Base-by-base conservation (phyloP, 2,797 vertebrate species). In the Ateles fusciceps region DNA sequence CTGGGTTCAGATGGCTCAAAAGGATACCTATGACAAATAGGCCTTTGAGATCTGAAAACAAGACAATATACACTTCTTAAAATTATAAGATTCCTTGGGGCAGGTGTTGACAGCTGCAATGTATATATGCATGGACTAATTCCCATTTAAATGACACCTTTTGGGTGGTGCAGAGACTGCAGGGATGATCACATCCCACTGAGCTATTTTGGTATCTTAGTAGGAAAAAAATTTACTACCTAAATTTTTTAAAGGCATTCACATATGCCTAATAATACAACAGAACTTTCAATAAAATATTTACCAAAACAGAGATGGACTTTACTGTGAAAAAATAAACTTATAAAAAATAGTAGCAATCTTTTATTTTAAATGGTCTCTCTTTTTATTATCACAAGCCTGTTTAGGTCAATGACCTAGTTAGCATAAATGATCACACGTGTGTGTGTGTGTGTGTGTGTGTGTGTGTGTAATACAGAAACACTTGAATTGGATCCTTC, bases 101-200 rank as follows among this genome's bases (percentile, higher is more conserved):
- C 57, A 96, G 80, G 79, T 90, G 80, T 88, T 95, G 88, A 97
- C 64, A 96, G 64, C 46, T 96, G 72, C 46, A 91, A 46, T 93
- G 59, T 19, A 26, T 95, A 89, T 14, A 90, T 84, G 6, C 39
- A 44, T 44, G 42, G 68, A 71, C 57, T 97, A 95, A 96, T 74
- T 96, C n/a, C 13, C 96, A 97, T 92, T 94, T 96, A 95, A 96
- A 93, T 76, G 78, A 95, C 64, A 80, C 64, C 88, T 74, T 68
- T 12, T 61, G 64, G 17, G 39, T 84, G 15, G 44, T 81, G 8
- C 19, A 94, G 50, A 85, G 36, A 50, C 24, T 52, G 22, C 48
- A 19, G 61, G 57, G 33, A 91, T 80, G 75, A 93, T 76, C 17
- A 81, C 28, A 97, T 42, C 19, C 21, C 36, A 83, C 7, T 94